phyloP scores from a whole-genome alignment of 2,888 invertebrate species.

The Allolobophora icterica region DNA sequence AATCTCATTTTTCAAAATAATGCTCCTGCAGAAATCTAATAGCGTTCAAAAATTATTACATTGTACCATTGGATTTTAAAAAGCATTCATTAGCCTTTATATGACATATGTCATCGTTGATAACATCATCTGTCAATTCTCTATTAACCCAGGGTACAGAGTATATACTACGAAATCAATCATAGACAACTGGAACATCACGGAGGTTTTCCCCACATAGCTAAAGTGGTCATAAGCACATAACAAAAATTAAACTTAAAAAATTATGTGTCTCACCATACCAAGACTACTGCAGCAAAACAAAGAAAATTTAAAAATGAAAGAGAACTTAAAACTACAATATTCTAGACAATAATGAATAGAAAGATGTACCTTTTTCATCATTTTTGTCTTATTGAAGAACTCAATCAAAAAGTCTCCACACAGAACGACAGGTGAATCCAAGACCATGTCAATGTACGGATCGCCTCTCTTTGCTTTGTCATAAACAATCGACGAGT shows the following conservation, averaged over 20 bases:
- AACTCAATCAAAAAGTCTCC: conserved; percentile 94
- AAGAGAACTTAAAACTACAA: not conserved
- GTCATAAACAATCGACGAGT: conserved; percentile 65
- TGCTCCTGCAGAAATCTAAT: too few relatives aligned
- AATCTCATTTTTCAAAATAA: too few relatives aligned
- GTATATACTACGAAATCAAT: too few relatives aligned
- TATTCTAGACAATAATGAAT: not conserved
- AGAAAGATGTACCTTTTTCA: conserved; percentile 59
- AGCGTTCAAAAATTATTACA: too few relatives aligned
- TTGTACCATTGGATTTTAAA: too few relatives aligned
- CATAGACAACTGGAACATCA: too few relatives aligned
- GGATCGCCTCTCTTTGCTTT: conserved; percentile 70
- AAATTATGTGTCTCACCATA: not conserved
- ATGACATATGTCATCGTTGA: not conserved
- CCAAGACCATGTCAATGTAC: conserved; percentile 54
- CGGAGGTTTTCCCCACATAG: too few relatives aligned
- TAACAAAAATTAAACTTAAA: not conserved
- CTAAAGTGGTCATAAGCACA: not conserved
- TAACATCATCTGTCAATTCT: not conserved
- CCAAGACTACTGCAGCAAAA: not conserved
- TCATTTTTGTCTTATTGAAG: conserved; percentile 81
- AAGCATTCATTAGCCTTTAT: not conserved
- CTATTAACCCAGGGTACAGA: too few relatives aligned
- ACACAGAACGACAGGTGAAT: conserved; percentile 63
- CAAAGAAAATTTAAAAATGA: not conserved